phyloP scores from a whole-genome alignment of 2,888 invertebrate species.

The Parapristionchus giblindavisi region DNA sequence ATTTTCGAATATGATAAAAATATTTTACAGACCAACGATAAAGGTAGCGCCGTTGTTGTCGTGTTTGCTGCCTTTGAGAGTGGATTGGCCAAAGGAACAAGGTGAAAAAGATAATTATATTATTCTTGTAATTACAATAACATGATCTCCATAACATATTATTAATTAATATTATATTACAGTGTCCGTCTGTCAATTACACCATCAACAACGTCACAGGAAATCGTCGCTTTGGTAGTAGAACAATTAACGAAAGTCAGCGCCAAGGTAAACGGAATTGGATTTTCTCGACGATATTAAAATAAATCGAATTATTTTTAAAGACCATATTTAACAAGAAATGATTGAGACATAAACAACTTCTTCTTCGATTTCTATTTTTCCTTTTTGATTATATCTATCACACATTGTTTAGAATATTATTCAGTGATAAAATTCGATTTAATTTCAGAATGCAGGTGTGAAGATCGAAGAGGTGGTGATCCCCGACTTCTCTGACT shows the following conservation, averaged over 20 bases:
- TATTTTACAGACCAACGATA: neutral
- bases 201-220: constrained; percentile 88
- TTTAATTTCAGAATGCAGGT: constrained; percentile 27
- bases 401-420: neutral
- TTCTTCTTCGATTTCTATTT: neutral
- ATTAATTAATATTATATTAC: constrained; percentile 73
- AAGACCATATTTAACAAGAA: no score
- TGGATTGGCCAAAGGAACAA: constrained; percentile 80
- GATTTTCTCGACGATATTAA: no score
- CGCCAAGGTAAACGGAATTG: constrained; percentile 36
- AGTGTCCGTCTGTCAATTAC: constrained; percentile 92
- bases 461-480: constrained; percentile 41
- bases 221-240: constrained; percentile 91
- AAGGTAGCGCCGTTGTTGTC: constrained; percentile 74
- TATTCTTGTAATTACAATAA: neutral
- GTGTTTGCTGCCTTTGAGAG: constrained; percentile 96
- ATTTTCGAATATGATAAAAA: neutral
- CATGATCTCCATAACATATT: no score
- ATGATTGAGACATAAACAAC: no score
- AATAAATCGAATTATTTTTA: no score
- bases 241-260: constrained; percentile 90
- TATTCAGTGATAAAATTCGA: neutral
- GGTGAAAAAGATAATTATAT: no score
- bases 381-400: neutral
- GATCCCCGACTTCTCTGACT: constrained; percentile 79